Evolutionary conservation across 2,888 invertebrate species (phyloP).

Genomic region (Cacoxenus indagator): DNA sequence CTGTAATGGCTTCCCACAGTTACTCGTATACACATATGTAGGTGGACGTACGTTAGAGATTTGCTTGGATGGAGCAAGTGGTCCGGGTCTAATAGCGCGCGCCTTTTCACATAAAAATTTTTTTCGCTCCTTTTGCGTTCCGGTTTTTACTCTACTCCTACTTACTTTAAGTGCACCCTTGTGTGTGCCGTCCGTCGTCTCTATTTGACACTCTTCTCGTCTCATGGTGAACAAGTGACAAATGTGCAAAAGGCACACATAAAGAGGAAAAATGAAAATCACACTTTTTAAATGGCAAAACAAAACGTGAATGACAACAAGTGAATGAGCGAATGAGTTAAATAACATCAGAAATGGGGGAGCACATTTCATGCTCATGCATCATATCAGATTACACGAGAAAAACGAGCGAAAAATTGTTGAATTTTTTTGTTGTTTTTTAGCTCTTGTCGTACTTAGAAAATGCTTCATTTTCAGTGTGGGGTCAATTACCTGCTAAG

Average conservation of each 20-base stretch:
- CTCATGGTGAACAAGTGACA: conserved; percentile 49
- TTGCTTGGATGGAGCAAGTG: too few species aligned
- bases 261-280: conserved; percentile 27
- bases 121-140: neutral
- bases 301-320: conserved; percentile 20
- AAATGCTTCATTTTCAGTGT: conserved; percentile 26
- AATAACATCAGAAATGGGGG: conserved; percentile 14
- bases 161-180: conserved; percentile 6
- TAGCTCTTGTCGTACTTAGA: neutral
- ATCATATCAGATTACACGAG: conserved; percentile 52
- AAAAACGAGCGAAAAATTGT: conserved; percentile 62
- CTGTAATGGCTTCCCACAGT: neutral
- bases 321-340: neutral
- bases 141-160: conserved; percentile 6
- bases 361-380: conserved; percentile 2
- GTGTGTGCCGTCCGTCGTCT: too few species aligned
- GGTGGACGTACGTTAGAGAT: too few species aligned
- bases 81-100: too few species aligned
- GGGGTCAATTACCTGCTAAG: conserved; percentile 58
- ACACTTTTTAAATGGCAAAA: conserved; percentile 30
- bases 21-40: too few species aligned
- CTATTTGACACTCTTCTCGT: conserved; percentile 1
- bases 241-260: conserved; percentile 42
- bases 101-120: conserved; percentile 1
- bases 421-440: conserved; percentile 39